phyloP scores from a whole-genome alignment of 2,113 vertebrate species.

The Halcyon senegalensis region DNA sequence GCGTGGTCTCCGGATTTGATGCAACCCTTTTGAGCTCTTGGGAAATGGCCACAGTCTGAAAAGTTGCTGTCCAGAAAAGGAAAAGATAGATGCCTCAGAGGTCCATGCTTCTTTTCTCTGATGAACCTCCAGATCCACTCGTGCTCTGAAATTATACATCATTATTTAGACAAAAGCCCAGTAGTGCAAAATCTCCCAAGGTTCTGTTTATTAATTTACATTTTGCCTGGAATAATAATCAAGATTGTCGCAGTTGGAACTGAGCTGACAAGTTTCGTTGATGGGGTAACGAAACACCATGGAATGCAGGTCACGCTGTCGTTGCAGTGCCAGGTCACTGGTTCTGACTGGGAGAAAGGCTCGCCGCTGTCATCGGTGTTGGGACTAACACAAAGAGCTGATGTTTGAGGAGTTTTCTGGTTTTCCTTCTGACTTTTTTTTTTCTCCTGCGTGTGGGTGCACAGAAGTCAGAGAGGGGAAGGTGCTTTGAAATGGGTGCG shows the following conservation, averaged over 20 bases:
- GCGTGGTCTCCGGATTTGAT: not conserved
- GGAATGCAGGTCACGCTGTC: not conserved
- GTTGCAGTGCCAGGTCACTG: not conserved
- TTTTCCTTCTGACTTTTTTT: not conserved
- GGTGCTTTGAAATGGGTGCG: not conserved
- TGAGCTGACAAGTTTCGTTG: not conserved
- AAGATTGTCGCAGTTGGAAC: not conserved
- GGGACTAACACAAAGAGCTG: not conserved
- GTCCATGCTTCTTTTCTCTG: not conserved
- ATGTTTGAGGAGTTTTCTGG: not conserved
- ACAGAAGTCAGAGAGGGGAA: not conserved
- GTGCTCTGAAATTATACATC: not conserved
- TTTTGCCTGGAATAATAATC: not conserved
- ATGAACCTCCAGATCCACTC: not conserved
- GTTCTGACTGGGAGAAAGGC: not conserved
- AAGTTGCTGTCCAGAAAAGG: not conserved
- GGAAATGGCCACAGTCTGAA: not conserved
- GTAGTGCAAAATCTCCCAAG: not conserved
- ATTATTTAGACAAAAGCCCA: not conserved
- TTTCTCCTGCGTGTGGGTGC: not conserved
- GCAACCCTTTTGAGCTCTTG: not conserved
- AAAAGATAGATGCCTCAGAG: fast-evolving
- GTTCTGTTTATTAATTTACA: not conserved
- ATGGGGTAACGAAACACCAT: not conserved
- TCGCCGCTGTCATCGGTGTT: not conserved